phyloP scores from a whole-genome alignment of 2,113 vertebrate species.

The Nicator chloris region DNA sequence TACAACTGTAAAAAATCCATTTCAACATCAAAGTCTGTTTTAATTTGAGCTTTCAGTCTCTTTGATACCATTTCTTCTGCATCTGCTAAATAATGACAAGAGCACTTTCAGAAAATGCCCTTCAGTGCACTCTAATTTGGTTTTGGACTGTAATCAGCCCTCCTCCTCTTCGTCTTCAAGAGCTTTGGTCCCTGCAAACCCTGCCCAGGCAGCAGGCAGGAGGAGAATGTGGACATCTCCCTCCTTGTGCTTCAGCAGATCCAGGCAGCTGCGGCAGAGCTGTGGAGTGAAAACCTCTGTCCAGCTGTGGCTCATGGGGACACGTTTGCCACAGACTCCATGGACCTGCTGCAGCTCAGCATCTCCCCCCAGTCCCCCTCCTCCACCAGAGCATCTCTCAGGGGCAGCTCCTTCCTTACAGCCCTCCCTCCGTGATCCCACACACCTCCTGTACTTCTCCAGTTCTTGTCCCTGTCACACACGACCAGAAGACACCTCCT shows the following conservation, averaged over 20 bases:
- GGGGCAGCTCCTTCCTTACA: not conserved
- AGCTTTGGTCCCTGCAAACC: not conserved
- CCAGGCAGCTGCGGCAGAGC: not conserved
- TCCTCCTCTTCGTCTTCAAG: not conserved
- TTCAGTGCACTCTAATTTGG: not conserved
- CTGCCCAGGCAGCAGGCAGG: not conserved
- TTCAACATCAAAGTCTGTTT: not conserved
- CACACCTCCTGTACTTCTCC: not conserved
- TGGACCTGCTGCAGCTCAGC: not conserved
- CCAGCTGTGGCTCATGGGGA: not conserved
- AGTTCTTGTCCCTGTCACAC: not conserved
- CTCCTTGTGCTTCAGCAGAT: not conserved
- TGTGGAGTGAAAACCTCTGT: not conserved
- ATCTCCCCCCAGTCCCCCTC: not conserved
- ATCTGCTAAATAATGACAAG: not conserved
- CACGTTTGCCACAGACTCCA: not conserved
- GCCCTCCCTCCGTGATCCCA: not conserved
- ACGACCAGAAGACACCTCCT: not conserved
- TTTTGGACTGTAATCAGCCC: not conserved
- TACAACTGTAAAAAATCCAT: not conserved
- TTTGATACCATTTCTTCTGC: not conserved
- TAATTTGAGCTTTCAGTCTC: slow-evolving; percentile 4
- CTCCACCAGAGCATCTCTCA: not conserved
- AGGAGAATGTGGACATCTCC: not conserved
- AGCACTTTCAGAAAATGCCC: not conserved